Evolutionary conservation across 2,113 vertebrate species (phyloP).

Genomic region (Puma concolor): DNA sequence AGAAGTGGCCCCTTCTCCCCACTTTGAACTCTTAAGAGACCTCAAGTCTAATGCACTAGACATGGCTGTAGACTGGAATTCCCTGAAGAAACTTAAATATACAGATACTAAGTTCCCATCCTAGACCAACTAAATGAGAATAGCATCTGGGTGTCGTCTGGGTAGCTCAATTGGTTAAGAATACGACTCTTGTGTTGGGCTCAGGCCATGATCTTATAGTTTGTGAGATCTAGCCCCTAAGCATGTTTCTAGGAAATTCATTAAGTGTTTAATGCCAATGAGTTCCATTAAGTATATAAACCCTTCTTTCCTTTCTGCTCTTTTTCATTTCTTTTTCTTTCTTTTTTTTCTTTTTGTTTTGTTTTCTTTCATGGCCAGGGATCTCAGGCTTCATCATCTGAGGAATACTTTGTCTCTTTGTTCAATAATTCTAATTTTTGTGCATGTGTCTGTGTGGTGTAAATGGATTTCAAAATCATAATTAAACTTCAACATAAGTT

Average conservation of each 20-base stretch:
- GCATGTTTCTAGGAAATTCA: not conserved
- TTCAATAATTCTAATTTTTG: conserved; percentile 20
- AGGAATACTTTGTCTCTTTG: not conserved
- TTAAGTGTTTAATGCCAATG: not conserved
- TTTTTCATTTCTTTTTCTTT: not conserved
- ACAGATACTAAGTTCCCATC: too few species aligned
- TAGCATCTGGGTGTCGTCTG: too few species aligned
- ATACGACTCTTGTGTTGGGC: too few species aligned
- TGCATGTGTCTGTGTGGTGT: not conserved
- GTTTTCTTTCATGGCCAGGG: not conserved
- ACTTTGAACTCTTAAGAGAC: too few species aligned
- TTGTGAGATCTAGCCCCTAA: not conserved
- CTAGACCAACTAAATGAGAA: too few species aligned
- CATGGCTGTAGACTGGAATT: too few species aligned
- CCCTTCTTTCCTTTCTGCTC: not conserved
- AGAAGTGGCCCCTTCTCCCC: too few species aligned
- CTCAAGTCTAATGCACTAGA: too few species aligned
- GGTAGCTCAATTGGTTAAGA: too few species aligned
- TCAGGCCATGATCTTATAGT: too few species aligned
- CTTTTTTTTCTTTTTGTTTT: not conserved
- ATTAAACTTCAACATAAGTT: conserved; percentile 16
- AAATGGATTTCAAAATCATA: conserved; percentile 40
- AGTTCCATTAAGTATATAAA: not conserved
- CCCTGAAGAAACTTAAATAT: too few species aligned
- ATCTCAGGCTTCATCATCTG: not conserved